Conservation (phyloP, 2,113 vertebrate genomes). For the Peucedramus taeniatus region DNA sequence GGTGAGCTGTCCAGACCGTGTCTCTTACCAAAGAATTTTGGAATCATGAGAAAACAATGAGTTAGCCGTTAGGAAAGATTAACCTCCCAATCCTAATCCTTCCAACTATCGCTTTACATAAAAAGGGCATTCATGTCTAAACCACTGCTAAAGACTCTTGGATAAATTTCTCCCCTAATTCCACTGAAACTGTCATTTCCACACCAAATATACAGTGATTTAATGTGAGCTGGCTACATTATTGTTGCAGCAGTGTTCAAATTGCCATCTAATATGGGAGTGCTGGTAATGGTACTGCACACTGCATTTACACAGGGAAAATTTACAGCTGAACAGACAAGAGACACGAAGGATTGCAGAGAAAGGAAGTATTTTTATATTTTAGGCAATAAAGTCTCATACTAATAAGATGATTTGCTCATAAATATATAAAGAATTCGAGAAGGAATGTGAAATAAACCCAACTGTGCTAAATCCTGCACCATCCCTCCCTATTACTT, state of each 20-base stretch:
- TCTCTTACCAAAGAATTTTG: slow-evolving; percentile 55
- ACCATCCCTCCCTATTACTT: background rate
- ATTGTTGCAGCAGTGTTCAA: background rate
- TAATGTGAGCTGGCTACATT: background rate
- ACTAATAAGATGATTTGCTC: background rate
- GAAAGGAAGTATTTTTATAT: background rate
- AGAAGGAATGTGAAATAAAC: background rate
- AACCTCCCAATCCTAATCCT: slow-evolving; percentile 48
- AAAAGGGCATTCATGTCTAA: slow-evolving; percentile 44
- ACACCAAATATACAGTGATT: slow-evolving; percentile 24
- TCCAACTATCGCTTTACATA: slow-evolving; percentile 9
- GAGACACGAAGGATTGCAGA: background rate
- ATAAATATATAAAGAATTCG: background rate
- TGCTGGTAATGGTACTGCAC: background rate
- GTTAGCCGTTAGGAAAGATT: slow-evolving; percentile 47
- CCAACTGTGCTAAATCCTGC: background rate
- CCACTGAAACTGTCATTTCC: slow-evolving; percentile 2
- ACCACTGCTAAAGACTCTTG: slow-evolving; percentile 11
- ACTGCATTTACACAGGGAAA: background rate
- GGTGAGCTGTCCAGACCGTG: slow-evolving; percentile 53
- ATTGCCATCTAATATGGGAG: background rate
- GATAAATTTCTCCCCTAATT: slow-evolving; percentile 27
- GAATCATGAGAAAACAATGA: slow-evolving; percentile 55
- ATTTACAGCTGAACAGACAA: background rate
- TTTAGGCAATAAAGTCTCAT: background rate